Evolutionary conservation across 1,140 invertebrate genomes (phyloP).

Genomic region (Cotesia glomerata): DNA sequence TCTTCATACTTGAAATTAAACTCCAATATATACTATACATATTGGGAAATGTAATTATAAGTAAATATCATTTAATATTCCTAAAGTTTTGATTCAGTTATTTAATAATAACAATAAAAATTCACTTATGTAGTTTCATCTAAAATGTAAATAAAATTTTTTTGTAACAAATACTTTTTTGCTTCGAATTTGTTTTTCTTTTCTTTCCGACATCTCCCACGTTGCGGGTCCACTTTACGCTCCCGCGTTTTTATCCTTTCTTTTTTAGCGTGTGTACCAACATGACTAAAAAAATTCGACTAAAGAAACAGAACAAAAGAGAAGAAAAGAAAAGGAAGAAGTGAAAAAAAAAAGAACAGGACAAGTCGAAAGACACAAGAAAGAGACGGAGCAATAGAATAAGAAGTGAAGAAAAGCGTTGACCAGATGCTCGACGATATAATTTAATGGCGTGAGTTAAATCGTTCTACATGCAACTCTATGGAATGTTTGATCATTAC

Average conservation of each 20-base stretch:
- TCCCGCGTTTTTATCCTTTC: conserved; percentile 23
- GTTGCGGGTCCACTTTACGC: conserved; percentile 25
- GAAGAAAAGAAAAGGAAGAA: background rate
- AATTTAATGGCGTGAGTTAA: conserved; percentile 12
- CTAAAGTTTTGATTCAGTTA: no score
- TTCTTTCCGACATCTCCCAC: conserved; percentile 22
- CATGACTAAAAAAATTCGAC: background rate
- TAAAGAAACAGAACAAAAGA: background rate
- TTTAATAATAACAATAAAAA: no score
- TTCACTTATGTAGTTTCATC: no score
- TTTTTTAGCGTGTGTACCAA: conserved; percentile 11
- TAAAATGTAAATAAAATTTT: no score
- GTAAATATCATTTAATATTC: no score
- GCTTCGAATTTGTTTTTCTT: background rate
- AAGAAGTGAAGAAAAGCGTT: conserved; percentile 12
- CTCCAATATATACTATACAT: no score
- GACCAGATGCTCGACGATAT: conserved; percentile 27
- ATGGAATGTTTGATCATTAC: no score
- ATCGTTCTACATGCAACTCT: background rate
- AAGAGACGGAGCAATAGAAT: conserved; percentile 1
- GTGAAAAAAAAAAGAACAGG: background rate
- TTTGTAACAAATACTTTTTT: no score
- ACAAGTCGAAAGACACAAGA: conserved; percentile 3
- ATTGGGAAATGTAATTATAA: no score
- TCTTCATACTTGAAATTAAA: conserved; percentile 1